These are phyloP conservation scores for Thecophora atra DNA, from an alignment of 2,888 invertebrate species.

Conservation along the genomic window DNA sequence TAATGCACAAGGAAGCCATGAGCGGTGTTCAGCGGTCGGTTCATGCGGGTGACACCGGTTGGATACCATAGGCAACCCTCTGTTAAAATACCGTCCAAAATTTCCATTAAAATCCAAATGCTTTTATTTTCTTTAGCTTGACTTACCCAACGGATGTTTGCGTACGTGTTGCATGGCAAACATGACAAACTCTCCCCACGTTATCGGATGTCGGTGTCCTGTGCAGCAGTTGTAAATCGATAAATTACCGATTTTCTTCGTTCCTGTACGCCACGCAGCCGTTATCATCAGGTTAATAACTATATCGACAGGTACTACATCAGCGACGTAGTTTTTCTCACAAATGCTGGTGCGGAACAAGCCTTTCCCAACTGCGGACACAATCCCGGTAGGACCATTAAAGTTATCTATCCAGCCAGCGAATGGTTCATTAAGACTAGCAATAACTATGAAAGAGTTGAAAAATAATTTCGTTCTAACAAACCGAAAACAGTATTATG, in stretches of 20 bases:
- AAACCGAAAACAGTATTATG: too few relatives aligned
- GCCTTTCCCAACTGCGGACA: slow-evolving; percentile 82
- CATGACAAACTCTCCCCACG: slow-evolving; percentile 92
- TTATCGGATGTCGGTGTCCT: slow-evolving; percentile 91
- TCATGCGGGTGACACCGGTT: slow-evolving; percentile 81
- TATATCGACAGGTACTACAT: slow-evolving; percentile 89
- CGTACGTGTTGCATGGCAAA: too few relatives aligned
- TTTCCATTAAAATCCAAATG: too few relatives aligned
- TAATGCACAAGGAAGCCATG: slow-evolving; percentile 85
- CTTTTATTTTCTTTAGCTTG: too few relatives aligned
- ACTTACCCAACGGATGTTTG: background rate
- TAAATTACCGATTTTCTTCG: slow-evolving; percentile 72
- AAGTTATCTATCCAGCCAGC: slow-evolving; percentile 98
- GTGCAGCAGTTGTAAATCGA: slow-evolving; percentile 96
- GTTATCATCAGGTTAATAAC: slow-evolving; percentile 94
- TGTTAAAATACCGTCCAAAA: slow-evolving; percentile 54
- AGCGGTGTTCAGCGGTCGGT: slow-evolving; percentile 76
- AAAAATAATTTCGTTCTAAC: background rate
- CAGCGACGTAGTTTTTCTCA: slow-evolving; percentile 80
- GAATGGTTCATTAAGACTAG: slow-evolving; percentile 80
- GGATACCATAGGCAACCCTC: slow-evolving; percentile 85
- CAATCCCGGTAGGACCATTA: slow-evolving; percentile 90
- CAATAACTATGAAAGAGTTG: slow-evolving; percentile 69
- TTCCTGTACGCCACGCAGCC: slow-evolving; percentile 89
- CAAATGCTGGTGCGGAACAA: slow-evolving; percentile 88